These are phyloP conservation scores for Diglossa cyanea DNA, from an alignment of 2,797 vertebrate genomes.

Conservation along the genomic window DNA sequence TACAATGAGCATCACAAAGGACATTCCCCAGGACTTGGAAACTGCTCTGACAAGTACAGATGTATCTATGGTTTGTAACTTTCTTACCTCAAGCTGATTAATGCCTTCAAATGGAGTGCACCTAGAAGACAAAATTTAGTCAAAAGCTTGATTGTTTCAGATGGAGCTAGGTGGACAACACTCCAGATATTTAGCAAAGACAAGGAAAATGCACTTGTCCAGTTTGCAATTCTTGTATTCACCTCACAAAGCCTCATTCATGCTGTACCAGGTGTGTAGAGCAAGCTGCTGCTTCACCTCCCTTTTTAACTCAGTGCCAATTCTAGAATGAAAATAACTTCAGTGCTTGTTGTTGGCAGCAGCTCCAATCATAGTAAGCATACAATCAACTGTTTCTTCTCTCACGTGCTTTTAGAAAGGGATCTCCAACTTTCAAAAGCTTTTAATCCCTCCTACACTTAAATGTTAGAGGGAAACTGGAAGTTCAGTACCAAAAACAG, in stretches of 20 bases:
- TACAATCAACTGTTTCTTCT: neutral
- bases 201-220: neutral
- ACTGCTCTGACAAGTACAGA: neutral
- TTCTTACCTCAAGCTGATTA: neutral
- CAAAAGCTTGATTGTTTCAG: neutral
- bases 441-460: neutral
- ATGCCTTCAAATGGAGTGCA: neutral
- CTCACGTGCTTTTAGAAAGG: neutral
- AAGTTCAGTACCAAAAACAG: neutral
- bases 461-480: neutral
- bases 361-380: neutral
- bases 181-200: neutral
- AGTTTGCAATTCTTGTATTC: neutral
- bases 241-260: neutral
- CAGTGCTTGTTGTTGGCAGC: neutral
- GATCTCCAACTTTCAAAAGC: neutral
- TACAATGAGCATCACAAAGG: neutral
- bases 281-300: neutral
- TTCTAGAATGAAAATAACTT: neutral
- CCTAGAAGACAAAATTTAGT: neutral
- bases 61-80: neutral
- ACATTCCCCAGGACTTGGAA: neutral
- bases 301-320: neutral
- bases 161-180: fast-evolving
- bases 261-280: neutral